Conservation (phyloP, 92 coral and sea anemone species). For the Galaxea fascicularis region DNA sequence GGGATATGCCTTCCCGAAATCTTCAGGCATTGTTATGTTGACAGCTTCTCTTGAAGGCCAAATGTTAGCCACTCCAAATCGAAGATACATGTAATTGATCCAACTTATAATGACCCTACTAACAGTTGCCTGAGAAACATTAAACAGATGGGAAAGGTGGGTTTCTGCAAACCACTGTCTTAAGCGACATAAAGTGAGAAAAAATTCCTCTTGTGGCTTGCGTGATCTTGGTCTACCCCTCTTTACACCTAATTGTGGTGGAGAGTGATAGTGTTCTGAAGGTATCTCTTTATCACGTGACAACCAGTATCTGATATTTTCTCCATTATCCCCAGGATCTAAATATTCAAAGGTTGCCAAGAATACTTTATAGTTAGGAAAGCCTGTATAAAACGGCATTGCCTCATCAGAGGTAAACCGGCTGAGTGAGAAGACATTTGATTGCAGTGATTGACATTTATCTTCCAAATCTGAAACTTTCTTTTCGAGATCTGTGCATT, state of each 20-base stretch:
- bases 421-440: not conserved
- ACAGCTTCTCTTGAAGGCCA: slow-evolving; percentile 60
- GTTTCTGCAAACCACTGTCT: slow-evolving; percentile 57
- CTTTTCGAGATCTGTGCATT: too few species aligned
- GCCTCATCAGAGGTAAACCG: slow-evolving; percentile 19
- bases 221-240: slow-evolving; percentile 48
- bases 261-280: slow-evolving; percentile 16
- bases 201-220: slow-evolving; percentile 56
- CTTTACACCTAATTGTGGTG: slow-evolving; percentile 31
- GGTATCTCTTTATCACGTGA: slow-evolving; percentile 25
- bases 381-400: slow-evolving; percentile 47
- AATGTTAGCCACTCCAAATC: slow-evolving; percentile 41
- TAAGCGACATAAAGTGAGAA: slow-evolving; percentile 57
- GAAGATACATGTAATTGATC: slow-evolving; percentile 50
- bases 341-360: slow-evolving; percentile 32
- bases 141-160: slow-evolving; percentile 50
- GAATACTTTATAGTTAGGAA: slow-evolving; percentile 39
- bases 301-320: slow-evolving; percentile 40
- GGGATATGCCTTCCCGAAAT: slow-evolving; percentile 47
- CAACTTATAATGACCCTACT: slow-evolving; percentile 39
- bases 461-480: not conserved
- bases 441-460: not conserved
- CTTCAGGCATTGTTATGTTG: slow-evolving; percentile 54
- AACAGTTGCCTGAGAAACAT: slow-evolving; percentile 54
- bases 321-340: slow-evolving; percentile 42